A percentile compares a stretch with the other conserved stretches of the same genome.
Conservation (phyloP, 2,113 vertebrate species). For the Sigmodon hispidus region DNA sequence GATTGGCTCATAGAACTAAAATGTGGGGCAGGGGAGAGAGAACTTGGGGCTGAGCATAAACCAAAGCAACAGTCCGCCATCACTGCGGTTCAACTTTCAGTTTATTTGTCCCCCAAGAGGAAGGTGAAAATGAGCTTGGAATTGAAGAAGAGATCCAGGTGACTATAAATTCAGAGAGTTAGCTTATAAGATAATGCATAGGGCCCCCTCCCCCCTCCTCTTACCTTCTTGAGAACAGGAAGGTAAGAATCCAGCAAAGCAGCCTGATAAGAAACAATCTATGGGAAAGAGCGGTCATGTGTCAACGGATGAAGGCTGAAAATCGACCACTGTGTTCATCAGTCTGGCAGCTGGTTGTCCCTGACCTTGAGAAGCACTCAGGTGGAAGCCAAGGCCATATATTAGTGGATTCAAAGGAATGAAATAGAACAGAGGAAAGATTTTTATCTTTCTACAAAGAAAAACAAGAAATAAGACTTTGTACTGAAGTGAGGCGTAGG, state of each 20-base stretch:
- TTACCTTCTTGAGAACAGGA: too few species aligned
- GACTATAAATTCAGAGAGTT: not conserved
- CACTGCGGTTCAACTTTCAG: not conserved
- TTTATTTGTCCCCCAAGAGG: not conserved
- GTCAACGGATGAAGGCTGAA: fast-evolving
- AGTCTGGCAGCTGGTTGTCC: fast-evolving
- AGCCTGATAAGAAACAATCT: too few species aligned
- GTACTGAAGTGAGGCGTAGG: not conserved
- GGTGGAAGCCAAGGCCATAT: not conserved
- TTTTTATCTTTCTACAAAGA: not conserved
- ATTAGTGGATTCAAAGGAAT: not conserved
- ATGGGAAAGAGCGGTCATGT: fast-evolving
- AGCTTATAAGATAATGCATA: not conserved
- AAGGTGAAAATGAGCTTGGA: not conserved
- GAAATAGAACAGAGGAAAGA: not conserved
- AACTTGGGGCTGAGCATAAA: not conserved
- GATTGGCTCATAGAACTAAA: not conserved
- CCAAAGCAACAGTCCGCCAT: not conserved
- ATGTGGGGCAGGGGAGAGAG: not conserved
- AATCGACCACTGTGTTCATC: not conserved
- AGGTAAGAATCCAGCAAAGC: not conserved
- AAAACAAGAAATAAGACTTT: not conserved
- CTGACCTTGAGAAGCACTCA: slow-evolving; percentile 10
- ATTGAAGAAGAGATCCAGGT: not conserved
- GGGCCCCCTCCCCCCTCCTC: too few species aligned